Base-by-base conservation (phyloP, 1,140 invertebrate species). In the Lasaia peninsularis region DNA sequence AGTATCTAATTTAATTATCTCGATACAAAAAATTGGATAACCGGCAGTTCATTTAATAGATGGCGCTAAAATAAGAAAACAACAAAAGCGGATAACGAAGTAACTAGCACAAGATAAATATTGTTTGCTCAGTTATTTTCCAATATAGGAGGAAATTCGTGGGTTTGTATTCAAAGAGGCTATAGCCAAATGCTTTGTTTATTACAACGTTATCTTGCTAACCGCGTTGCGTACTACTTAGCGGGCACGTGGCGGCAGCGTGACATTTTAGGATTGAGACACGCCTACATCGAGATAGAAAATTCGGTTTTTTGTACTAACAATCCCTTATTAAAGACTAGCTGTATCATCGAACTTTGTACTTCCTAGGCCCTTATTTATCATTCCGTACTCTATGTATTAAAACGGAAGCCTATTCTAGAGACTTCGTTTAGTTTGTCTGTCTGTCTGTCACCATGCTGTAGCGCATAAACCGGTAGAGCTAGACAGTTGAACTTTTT, bases 181-280 rank as follows among this genome's bases (percentile, higher is more conserved):
- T 20, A 20, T 16, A 18, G 37, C 37, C 37, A 44, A 44, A 44
- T 44, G 37, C 37, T 44, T 44, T 44, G 40, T 44, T 44, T 44
- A 44, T 18, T 14, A 44, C n/a, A 20, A 10, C 18, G 54, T 56
- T 56, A 56, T 57, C 55, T 49, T 20, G 55, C 8, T 32, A 35
- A 5, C 33, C 31, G 50, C 32, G 56, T 40, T 6, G 34, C 50
- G 56, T 52, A 32, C 56, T 52, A 52, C 52, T 52, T 57, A 18
- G 4, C n/a, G 4, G 37, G 16, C 37, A 44, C 37, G 37, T 44
- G 37, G 16, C 16, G 2, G 9, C 37, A 10, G 37, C 37, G 37
- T 44, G 37, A 44, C 37, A 44, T 14, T 14, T n/a, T n/a, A n/a
- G n/a, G n/a, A n/a, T n/a, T 44, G 37, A 18, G 16, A 44, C 37